Percentiles rank a stretch among this genome's conserved stretches.
Evolutionary conservation across 2,797 vertebrate species (phyloP).

Genomic region (Propithecus perrieri): DNA sequence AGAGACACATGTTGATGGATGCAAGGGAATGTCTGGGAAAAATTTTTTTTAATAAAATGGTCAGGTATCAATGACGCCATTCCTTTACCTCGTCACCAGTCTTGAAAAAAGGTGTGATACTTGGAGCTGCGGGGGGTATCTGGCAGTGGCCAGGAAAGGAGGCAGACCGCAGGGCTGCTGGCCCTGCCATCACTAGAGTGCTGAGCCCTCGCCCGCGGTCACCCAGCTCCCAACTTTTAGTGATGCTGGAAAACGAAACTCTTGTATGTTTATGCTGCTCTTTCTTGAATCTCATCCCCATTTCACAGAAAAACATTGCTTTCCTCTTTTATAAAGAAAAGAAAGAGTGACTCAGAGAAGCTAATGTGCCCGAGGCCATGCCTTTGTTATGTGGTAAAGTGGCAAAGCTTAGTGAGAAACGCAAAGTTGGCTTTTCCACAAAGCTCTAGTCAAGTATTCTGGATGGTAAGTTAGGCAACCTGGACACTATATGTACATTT

Average conservation of each 20-base stretch:
- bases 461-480: background rate
- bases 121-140: background rate
- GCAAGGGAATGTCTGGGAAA: background rate
- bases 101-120: background rate
- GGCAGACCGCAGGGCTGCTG: background rate
- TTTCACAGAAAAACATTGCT: background rate
- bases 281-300: background rate
- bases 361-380: background rate
- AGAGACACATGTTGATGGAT: background rate
- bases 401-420: background rate
- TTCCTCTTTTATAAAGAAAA: background rate
- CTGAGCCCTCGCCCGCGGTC: rapidly evolving
- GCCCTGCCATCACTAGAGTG: rapidly evolving
- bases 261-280: background rate
- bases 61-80: background rate
- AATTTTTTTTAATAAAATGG: background rate
- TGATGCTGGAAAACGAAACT: background rate
- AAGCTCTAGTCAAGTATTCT: background rate
- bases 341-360: background rate
- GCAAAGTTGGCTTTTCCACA: background rate
- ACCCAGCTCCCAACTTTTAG: background rate
- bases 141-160: background rate
- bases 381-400: background rate
- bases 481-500: background rate
- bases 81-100: background rate